Evolutionary conservation across 2,113 vertebrate species (phyloP).

Genomic region (Atrichornis clamosus): DNA sequence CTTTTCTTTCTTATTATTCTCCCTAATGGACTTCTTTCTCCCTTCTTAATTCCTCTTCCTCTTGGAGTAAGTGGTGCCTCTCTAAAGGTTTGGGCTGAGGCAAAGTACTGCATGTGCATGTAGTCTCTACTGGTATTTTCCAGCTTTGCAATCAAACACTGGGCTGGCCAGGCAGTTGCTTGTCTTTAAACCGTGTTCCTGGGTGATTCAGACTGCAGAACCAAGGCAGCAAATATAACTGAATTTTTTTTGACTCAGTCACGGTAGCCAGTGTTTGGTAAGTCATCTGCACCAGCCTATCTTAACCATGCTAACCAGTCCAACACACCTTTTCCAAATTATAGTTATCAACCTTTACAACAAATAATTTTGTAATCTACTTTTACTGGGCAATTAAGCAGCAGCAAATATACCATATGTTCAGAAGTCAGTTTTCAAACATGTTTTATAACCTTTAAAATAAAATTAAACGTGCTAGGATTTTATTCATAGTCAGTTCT

Average conservation of each 20-base stretch:
- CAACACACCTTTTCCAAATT: neutral
- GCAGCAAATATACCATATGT: slow-evolving; percentile 16
- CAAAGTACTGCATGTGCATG: neutral
- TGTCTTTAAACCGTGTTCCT: neutral
- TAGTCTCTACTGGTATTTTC: neutral
- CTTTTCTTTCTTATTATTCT: neutral
- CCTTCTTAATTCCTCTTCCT: neutral
- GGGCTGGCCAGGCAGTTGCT: neutral
- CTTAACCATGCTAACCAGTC: neutral
- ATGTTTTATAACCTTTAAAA: slow-evolving; percentile 53
- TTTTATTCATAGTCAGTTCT: neutral
- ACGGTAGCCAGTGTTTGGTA: neutral
- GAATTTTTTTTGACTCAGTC: neutral
- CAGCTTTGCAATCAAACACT: neutral
- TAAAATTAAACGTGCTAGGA: neutral
- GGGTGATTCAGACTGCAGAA: neutral
- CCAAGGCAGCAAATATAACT: neutral
- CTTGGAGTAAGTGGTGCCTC: neutral
- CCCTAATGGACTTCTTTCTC: neutral
- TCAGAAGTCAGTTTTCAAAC: slow-evolving; percentile 52
- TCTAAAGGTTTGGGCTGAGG: neutral
- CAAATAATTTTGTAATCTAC: slow-evolving; percentile 39
- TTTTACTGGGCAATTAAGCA: slow-evolving; percentile 56
- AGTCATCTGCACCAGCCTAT: neutral
- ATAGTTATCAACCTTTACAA: slow-evolving; percentile 7